A percentile compares a stretch with the other conserved stretches of the same genome.
Conservation (phyloP, 2,888 invertebrate genomes). For the Tinea semifulvella region DNA sequence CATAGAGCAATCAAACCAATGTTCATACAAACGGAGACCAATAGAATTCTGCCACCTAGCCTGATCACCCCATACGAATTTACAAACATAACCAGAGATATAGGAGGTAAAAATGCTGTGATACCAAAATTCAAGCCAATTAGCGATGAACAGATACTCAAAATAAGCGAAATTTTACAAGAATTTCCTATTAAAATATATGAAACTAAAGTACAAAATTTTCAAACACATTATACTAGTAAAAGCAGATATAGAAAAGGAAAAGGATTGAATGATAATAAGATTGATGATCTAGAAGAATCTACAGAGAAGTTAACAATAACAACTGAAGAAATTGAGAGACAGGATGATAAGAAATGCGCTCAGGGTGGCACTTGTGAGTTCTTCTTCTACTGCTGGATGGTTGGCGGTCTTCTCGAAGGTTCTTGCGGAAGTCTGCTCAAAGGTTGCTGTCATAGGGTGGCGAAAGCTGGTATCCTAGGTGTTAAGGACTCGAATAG, state of each 20-base stretch:
- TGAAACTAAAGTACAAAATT: conserved; percentile 22
- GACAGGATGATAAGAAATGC: conserved; percentile 66
- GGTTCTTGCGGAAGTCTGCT: conserved; percentile 84
- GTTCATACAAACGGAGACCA: conserved; percentile 46
- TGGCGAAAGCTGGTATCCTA: conserved; percentile 71
- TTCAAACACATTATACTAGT: conserved; percentile 20
- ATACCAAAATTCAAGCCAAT: conserved; percentile 55
- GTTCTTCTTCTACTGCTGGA: conserved; percentile 92
- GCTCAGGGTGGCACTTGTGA: conserved; percentile 84
- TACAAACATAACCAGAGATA: conserved; percentile 27
- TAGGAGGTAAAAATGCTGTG: conserved; percentile 26
- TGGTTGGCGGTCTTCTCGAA: conserved; percentile 86
- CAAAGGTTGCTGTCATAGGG: conserved; percentile 87
- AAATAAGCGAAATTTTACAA: conserved; percentile 45
- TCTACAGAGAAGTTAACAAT: conserved; percentile 20
- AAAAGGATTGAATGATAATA: conserved; percentile 27
- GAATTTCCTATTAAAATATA: conserved; percentile 28
- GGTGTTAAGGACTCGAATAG: conserved; percentile 72
- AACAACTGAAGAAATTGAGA: conserved; percentile 20
- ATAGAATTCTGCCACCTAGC: conserved; percentile 18
- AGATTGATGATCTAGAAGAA: conserved; percentile 19
- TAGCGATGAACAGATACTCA: conserved; percentile 49
- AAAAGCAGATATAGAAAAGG: conserved; percentile 30
- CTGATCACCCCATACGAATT: conserved; percentile 34
- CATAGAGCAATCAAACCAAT: conserved; percentile 38